Evolutionary conservation across 2,888 invertebrate genomes (phyloP), one percentile per base, ranked within the genome.

Genomic region (Melanchra persicariae): DNA sequence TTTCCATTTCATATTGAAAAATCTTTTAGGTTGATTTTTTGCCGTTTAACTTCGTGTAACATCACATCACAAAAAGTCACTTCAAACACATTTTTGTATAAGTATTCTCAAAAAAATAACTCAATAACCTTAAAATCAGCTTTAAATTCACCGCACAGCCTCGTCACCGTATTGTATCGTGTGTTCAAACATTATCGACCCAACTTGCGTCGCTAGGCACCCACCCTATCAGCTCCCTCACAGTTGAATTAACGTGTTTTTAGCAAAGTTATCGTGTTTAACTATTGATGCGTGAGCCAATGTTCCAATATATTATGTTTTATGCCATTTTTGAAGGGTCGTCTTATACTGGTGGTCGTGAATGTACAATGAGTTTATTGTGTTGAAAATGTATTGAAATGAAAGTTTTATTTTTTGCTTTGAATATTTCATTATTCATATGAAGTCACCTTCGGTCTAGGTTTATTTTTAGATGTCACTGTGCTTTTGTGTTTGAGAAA

Each of bases 231-330:
- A 81, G 89, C 85, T 80, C 70, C 83, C 90, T 90, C 87, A 92
- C 93, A 89, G 89, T 90, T 85, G 91, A 91, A 91, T 93, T 91
- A 91, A 87, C 89, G 83, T 81, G 84, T 87, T 88, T 88, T 90
- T 88, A 87, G 77, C 74, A 34, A 85, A 87, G 86, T 89, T 87
- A 87, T 87, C 83, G 74, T 60, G 43, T 68, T 65, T 74, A 79
- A 76, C 77, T 81, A 85, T 65, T 86, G 77, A 77, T 77, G 86
- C 79, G 89, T 86, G 77, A 85, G 76, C 79, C 82, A 70, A 79
- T 79, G 77, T 70, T 67, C 47, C 75, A 64, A 80, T 84, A 71
- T 77, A 71, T 80, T 76, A 73, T 80, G 61, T 82, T 82, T 82
- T 81, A 72, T 72, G 34, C 34, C 19, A 65, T 68, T 71, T 68